These are phyloP conservation scores for Coelopa pilipes DNA, from an alignment of 2,888 invertebrate genomes.

Conservation along the genomic window DNA sequence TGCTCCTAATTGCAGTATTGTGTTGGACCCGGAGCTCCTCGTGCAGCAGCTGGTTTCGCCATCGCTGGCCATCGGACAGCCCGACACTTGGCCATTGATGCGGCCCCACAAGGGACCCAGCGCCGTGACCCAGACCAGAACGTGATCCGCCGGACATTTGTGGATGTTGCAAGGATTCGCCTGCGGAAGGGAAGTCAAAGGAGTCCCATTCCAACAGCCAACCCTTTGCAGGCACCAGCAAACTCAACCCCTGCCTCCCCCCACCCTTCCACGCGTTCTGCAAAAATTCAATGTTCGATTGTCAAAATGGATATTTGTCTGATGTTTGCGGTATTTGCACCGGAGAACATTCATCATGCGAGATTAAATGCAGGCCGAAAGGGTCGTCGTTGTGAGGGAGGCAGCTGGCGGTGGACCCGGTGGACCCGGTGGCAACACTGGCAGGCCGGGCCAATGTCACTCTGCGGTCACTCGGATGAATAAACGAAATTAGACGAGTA, in stretches of 20 bases:
- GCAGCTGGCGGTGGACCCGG: background rate
- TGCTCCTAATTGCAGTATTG: too few relatives aligned
- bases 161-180: too few relatives aligned
- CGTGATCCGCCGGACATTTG: too few relatives aligned
- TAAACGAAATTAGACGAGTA: slow-evolving; percentile 63
- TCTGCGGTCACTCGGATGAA: slow-evolving; percentile 64
- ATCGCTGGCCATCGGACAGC: too few relatives aligned
- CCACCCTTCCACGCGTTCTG: background rate
- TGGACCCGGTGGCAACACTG: background rate
- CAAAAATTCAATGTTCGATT: slow-evolving; percentile 49
- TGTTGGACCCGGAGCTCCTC: too few relatives aligned
- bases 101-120: too few relatives aligned
- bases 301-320: slow-evolving; percentile 57
- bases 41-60: too few relatives aligned
- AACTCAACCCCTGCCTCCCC: background rate
- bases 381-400: slow-evolving; percentile 39
- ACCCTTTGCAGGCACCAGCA: background rate
- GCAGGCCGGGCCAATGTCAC: slow-evolving; percentile 59
- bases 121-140: too few relatives aligned
- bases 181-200: too few relatives aligned
- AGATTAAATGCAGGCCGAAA: slow-evolving; percentile 48
- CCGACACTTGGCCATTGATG: too few relatives aligned
- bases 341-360: slow-evolving; percentile 56
- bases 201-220: too few relatives aligned
- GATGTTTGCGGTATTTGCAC: slow-evolving; percentile 47